Evolutionary conservation across 2,888 invertebrate genomes (phyloP).

Genomic region (Platerodrilus igneus): DNA sequence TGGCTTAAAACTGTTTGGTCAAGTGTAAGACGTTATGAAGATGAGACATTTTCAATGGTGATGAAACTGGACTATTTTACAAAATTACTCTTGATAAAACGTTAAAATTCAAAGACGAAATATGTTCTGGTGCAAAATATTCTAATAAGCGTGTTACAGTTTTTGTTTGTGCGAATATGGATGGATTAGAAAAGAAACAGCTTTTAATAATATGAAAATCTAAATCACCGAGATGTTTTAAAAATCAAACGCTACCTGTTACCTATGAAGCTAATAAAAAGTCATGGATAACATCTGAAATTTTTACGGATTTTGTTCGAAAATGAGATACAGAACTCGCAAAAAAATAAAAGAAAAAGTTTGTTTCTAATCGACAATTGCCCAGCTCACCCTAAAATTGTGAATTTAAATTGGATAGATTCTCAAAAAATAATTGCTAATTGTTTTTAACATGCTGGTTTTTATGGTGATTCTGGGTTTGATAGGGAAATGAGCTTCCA

Average conservation of each 20-base stretch:
- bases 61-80: slow-evolving; percentile 21
- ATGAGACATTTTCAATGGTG: slow-evolving; percentile 23
- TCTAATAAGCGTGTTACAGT: slow-evolving; percentile 30
- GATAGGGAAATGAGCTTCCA: too few species aligned
- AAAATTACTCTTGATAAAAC: slow-evolving; percentile 21
- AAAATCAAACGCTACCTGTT: slow-evolving; percentile 25
- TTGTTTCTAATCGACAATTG: slow-evolving; percentile 36
- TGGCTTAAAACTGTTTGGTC: slow-evolving; percentile 25
- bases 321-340: slow-evolving; percentile 31
- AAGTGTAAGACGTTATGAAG: slow-evolving; percentile 10
- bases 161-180: slow-evolving; percentile 29
- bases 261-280: slow-evolving; percentile 34
- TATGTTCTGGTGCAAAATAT: slow-evolving; percentile 27
- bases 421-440: background rate
- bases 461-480: too few species aligned
- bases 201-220: slow-evolving; percentile 31
- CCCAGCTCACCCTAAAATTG: slow-evolving; percentile 11
- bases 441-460: slow-evolving; percentile 5
- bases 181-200: slow-evolving; percentile 29
- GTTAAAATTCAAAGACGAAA: slow-evolving; percentile 25
- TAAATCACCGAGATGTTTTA: slow-evolving; percentile 32
- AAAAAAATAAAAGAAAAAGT: slow-evolving; percentile 31
- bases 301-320: slow-evolving; percentile 26
- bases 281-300: slow-evolving; percentile 40
- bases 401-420: slow-evolving; percentile 12